Percentiles rank a stretch among this genome's conserved stretches.
phyloP scores from a whole-genome alignment of 2,797 vertebrate species.

The Pygocentrus nattereri region DNA sequence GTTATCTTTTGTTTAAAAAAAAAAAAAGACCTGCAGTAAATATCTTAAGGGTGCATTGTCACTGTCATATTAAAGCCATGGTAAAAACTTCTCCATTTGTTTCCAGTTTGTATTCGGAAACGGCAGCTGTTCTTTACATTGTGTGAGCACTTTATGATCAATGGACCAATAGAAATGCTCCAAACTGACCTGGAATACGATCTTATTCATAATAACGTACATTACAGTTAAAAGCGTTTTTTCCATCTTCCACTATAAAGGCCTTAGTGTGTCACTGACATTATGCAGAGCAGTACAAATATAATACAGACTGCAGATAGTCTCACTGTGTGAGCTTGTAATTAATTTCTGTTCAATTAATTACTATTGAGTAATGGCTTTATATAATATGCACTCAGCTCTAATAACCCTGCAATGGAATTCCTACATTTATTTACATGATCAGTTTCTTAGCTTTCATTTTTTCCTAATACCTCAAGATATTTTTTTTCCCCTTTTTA shows the following conservation, averaged over 20 bases:
- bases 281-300: background rate
- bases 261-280: background rate
- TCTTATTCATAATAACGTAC: too few species aligned
- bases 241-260: background rate
- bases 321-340: constrained; percentile 19
- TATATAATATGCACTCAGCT: constrained; percentile 22
- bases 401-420: background rate
- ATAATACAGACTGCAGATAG: constrained; percentile 7
- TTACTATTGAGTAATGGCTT: constrained; percentile 30
- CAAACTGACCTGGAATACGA: too few species aligned
- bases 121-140: too few species aligned
- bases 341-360: constrained; percentile 40
- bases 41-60: too few species aligned
- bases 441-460: background rate
- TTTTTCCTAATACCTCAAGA: background rate
- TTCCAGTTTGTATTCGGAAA: too few species aligned
- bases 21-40: too few species aligned
- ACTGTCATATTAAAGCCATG: too few species aligned
- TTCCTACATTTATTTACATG: constrained; percentile 1
- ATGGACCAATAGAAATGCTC: too few species aligned
- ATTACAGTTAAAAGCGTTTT: background rate
- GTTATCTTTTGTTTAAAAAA: too few species aligned
- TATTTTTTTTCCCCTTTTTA: background rate
- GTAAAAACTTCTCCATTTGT: too few species aligned
- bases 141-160: too few species aligned